Evolutionary conservation across 2,113 vertebrate genomes (phyloP), one percentile per base, ranked within the genome.

Genomic region (Condylura cristata): DNA sequence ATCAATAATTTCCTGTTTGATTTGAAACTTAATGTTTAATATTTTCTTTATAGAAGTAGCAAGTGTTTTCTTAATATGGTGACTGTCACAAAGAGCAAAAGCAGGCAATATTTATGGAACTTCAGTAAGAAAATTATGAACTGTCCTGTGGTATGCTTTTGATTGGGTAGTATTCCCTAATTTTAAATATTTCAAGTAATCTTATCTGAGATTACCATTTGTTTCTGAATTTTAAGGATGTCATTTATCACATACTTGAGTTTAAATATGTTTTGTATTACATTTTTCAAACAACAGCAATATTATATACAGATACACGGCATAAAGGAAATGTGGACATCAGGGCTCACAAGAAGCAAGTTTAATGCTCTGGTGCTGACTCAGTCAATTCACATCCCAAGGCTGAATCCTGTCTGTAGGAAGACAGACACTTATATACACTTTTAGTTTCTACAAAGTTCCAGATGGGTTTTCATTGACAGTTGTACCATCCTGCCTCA

Each of bases 11-110:
- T 83, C 89, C 60, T 58, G 37, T 58, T 89, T 30, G 34, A 85
- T 74, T 89, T 93, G 71, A 93, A 39, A 26, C 30, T 44, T 51
- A 91, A 86, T 3, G 14, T 51, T 91, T 65, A 96, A 41, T 51
- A 1, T 58, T 91, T 70, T 86, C 12, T 10, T 75, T 61, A 68
- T 22, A 6, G 46, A 34, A 80, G 34, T 7, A 88, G 6, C 79
- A 72, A 44, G 8, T 56, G 4, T 79, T 91, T 60, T 0, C 41
- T 60, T 10, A 61, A 60, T 46, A 61, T 34, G 10, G 4, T 46
- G 63, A 66, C n/a, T 82, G 4, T 58, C 4, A 58, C 63, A 12
- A 88, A 11, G 75, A 75, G 13, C 7, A 89, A 87, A n/a, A 9
- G 4, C 32, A 51, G 30, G 13, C 5, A 12, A 39, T 91, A 32